Evolutionary conservation across 1,140 invertebrate genomes (phyloP), one percentile per base, ranked within the genome.

Genomic region (Drosophila kanapiae): DNA sequence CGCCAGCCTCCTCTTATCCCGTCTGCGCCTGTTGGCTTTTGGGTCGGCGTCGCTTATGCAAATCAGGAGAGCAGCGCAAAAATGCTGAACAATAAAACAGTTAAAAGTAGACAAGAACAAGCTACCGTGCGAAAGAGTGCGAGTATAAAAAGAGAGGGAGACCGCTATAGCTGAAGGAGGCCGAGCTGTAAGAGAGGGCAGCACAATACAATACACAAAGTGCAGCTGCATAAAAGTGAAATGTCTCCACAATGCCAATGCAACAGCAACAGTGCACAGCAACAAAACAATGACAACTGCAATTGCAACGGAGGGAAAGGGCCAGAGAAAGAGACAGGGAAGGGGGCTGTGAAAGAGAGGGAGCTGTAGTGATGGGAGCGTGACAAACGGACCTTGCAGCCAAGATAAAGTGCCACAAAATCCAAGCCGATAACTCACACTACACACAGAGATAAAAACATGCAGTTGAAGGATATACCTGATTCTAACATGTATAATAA

Each of bases 211-310:
- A 90, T 90, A 90, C 85, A 90, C 85, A 90, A 90, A 90, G 85
- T 90, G 85, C 85, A 90, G 88, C 85, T 90, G 85, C 85, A 90
- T 90, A 90, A 90, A 90, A 90, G 85, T 90, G 85, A 90, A 90
- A 90, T 82, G 85, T 90, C 85, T 90, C 79, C 76, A 90, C 85
- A 90, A 88, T 90, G 80, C 85, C 80, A 83, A 57, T 56, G 69
- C 68, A 69, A 79, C 75, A 82, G 53, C 63, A 68, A 42, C 80
- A 74, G 65, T 63, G 56, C 48, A 31, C 70, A 75, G 60, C 68
- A 57, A 64, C 65, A 78, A 72, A 82, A 90, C 85, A 90, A 90
- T 90, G 82, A 90, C 78, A 90, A 74, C 78, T 80, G 70, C 87
- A 90, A 84, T 81, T 74, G 82, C 82, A 85, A 70, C 31, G 45